Conservation (phyloP, 2,797 vertebrate genomes). For the Hypotaenidia philippensis region DNA sequence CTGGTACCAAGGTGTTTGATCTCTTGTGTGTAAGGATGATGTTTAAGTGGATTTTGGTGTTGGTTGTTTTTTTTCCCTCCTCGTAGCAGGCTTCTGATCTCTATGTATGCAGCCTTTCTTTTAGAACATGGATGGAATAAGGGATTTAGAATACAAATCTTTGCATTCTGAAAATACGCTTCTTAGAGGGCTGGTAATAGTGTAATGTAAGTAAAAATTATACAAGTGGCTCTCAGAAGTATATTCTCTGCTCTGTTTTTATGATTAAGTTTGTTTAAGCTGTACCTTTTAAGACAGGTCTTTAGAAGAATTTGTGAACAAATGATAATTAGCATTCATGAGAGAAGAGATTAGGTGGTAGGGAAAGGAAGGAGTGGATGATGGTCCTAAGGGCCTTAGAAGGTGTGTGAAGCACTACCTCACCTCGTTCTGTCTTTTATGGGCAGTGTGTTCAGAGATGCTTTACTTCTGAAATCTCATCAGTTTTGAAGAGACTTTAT, state of each 20-base stretch:
- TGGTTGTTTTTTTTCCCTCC: neutral
- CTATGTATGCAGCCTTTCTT: neutral
- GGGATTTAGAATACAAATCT: neutral
- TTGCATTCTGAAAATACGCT: neutral
- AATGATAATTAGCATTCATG: neutral
- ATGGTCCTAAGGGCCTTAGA: neutral
- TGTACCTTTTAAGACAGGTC: neutral
- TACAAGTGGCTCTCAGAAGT: neutral
- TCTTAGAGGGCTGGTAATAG: neutral
- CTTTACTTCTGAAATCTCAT: neutral
- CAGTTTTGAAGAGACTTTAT: neutral
- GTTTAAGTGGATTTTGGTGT: neutral
- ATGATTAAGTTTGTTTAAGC: neutral
- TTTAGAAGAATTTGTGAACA: neutral
- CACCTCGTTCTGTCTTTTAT: neutral
- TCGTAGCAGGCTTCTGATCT: neutral
- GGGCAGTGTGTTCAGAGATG: neutral
- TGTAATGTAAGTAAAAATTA: neutral
- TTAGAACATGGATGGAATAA: neutral
- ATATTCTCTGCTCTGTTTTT: neutral
- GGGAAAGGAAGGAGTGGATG: neutral
- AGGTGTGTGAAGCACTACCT: neutral
- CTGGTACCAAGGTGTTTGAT: neutral
- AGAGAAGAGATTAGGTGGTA: neutral
- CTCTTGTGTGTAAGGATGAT: neutral